Percentiles rank a stretch among this genome's conserved stretches.
Evolutionary conservation across 1,140 invertebrate species (phyloP).

Genomic region (Drosophila parabipectinata): DNA sequence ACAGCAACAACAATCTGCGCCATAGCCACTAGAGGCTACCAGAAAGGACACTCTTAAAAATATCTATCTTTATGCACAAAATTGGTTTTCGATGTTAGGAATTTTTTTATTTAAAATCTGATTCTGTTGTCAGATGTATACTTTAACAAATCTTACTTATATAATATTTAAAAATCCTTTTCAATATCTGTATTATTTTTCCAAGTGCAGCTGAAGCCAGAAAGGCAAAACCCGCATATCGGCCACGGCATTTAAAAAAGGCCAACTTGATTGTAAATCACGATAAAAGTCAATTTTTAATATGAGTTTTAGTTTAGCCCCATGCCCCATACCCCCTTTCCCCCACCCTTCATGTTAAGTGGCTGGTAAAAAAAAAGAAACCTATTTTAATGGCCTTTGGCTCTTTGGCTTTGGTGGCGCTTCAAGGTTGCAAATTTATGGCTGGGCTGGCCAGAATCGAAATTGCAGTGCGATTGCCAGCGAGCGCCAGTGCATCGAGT

Average conservation of each 20-base stretch:
- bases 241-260: constrained; percentile 80
- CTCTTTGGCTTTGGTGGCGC: constrained; percentile 55
- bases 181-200: constrained; percentile 1
- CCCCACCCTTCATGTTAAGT: constrained; percentile 42
- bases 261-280: constrained; percentile 81
- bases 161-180: not conserved
- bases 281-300: constrained; percentile 83
- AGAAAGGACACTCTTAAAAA: constrained; percentile 10
- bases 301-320: constrained; percentile 79
- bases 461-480: constrained; percentile 64
- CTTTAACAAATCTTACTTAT: not conserved
- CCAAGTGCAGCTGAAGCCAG: constrained; percentile 24
- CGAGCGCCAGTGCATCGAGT: constrained; percentile 54
- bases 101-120: not conserved
- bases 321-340: not conserved
- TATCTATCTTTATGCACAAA: not conserved
- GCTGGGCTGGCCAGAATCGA: constrained; percentile 67
- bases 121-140: not conserved
- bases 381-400: constrained; percentile 78
- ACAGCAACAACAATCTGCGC: constrained; percentile 52
- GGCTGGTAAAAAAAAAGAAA: constrained; percentile 42
- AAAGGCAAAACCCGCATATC: constrained; percentile 66
- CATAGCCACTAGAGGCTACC: constrained; percentile 14
- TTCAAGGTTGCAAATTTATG: constrained; percentile 79
- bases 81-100: too few relatives aligned